Percentiles rank a stretch among this genome's conserved stretches.
phyloP scores from a whole-genome alignment of 2,888 invertebrate genomes.

The Trichogramma evanescens region DNA sequence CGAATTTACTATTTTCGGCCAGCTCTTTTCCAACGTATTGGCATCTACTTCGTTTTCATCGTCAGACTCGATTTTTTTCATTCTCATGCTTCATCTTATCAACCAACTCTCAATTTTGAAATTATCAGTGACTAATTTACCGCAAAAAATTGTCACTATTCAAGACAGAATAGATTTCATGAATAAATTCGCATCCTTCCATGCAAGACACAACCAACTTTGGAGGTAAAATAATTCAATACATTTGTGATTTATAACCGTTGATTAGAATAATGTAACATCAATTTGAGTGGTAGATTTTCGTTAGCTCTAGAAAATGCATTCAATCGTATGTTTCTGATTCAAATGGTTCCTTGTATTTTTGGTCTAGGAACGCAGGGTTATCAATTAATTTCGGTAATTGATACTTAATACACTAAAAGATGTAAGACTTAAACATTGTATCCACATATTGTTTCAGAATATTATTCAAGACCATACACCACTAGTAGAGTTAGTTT shows the following conservation, averaged over 20 bases:
- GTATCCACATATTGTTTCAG: neutral
- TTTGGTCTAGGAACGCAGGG: conserved; percentile 26
- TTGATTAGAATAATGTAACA: neutral
- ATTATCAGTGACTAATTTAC: conserved; percentile 6
- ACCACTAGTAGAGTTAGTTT: conserved; percentile 10
- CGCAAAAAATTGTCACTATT: neutral
- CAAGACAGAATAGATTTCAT: conserved; percentile 1
- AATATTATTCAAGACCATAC: conserved; percentile 7
- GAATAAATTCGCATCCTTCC: conserved; percentile 5
- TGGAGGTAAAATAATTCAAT: conserved; percentile 11
- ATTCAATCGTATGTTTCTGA: conserved; percentile 25
- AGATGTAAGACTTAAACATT: neutral
- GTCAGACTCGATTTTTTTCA: conserved; percentile 29
- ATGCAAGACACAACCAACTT: conserved; percentile 3
- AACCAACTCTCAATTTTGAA: conserved; percentile 28
- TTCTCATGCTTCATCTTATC: conserved; percentile 33
- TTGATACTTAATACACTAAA: neutral
- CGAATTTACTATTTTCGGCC: conserved; percentile 29
- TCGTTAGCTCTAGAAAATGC: conserved; percentile 22
- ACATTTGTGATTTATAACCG: neutral
- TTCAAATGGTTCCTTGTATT: conserved; percentile 26
- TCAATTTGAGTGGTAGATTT: conserved; percentile 12
- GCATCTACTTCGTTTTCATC: conserved; percentile 30
- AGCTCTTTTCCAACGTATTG: conserved; percentile 26
- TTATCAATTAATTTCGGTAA: conserved; percentile 25